Base-by-base conservation (phyloP, 2,113 vertebrate genomes). In the Xiphias gladius region DNA sequence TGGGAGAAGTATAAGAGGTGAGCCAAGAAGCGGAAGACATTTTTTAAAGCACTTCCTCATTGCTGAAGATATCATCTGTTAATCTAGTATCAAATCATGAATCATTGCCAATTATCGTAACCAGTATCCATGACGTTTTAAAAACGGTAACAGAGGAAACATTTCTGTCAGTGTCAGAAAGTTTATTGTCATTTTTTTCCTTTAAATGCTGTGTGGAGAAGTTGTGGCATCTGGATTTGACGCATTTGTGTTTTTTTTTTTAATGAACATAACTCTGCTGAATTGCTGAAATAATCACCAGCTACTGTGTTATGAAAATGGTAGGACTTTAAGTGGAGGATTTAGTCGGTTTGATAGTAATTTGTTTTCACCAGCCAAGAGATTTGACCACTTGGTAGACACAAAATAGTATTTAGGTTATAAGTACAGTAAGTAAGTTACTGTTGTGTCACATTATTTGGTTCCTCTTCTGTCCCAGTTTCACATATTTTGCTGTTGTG, bases 1-100 rank as follows among this genome's bases (percentile, higher is more conserved):
- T 99, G 98, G 98, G 98, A 99, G 93, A 99, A 99, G 79, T 99
- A 99, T 63, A 99, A 99, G 94, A 97, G 98, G 98, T 99, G 91
- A 96, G 96, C n/a, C 5, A 20, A 14, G 61, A 50, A 41, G 5
- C 30, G 2, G 12, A 54, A n/a, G 9, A 54, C 12, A 2, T n/a
- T 35, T 52, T 41, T 59, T 11, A 17, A 43, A 73, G n/a, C 32
- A 17, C 28, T 65, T 46, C 20, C 37, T 64, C 2, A 0, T 4
- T 63, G 32, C 26, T 37, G 24, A 17, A 54, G 65, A 37, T 63
- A 43, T 7, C 6, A 35, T 70, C 52, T 26, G 26, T 30, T 3
- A 13, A 30, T 32, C 26, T 46, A 7, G 61, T 19, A 35, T 41
- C n/a, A 46, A 26, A 16, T 24, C 55, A n/a, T 12, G 1, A 63